A percentile compares a stretch with the other conserved stretches of the same genome.
phyloP scores from a whole-genome alignment of 2,797 vertebrate genomes.

The Eidolon dupreanum region DNA sequence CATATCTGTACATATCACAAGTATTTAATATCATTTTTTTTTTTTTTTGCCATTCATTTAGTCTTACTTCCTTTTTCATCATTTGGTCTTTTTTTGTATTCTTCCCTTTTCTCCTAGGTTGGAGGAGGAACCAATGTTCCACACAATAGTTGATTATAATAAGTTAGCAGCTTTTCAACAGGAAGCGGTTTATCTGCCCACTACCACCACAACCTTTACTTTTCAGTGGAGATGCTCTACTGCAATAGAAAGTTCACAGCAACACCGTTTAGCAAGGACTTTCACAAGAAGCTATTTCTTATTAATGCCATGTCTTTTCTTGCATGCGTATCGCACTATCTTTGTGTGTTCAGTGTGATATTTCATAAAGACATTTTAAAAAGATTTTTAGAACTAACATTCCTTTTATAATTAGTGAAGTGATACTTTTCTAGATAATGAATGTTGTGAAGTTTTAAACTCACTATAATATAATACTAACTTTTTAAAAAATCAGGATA shows the following conservation, averaged over 20 bases:
- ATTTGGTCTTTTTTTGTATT: neutral
- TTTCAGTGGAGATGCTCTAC: neutral
- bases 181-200: neutral
- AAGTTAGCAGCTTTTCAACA: neutral
- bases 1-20: neutral
- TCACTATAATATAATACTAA: neutral
- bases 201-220: neutral
- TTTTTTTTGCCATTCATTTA: neutral
- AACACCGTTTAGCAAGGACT: neutral
- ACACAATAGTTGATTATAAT: neutral
- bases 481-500: neutral
- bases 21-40: neutral
- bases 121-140: neutral
- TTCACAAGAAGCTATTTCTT: neutral
- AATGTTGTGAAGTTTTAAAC: constrained; percentile 5
- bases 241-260: neutral
- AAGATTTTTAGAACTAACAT: neutral
- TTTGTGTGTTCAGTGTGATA: neutral
- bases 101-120: neutral
- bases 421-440: neutral
- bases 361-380: neutral
- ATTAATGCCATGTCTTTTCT: neutral
- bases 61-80: neutral
- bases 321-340: neutral
- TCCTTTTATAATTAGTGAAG: neutral